phyloP scores from a whole-genome alignment of 2,113 vertebrate species.

The Thalassarche chlororhynchos region DNA sequence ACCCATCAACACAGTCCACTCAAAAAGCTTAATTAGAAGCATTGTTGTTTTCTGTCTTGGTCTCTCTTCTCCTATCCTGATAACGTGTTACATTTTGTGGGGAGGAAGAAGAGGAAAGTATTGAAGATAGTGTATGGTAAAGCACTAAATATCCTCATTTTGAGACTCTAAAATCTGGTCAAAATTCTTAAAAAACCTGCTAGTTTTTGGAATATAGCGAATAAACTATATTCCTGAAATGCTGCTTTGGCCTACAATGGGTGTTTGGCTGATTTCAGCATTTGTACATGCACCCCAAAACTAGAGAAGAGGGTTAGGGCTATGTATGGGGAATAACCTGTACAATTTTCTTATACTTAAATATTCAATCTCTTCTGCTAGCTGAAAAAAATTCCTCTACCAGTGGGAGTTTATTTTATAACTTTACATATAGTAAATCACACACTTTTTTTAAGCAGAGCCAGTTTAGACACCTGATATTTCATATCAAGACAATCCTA shows the following conservation, averaged over 20 bases:
- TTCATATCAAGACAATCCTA: background rate
- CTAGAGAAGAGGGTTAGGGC: background rate
- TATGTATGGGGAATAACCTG: rapidly evolving
- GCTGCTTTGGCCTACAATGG: background rate
- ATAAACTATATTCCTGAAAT: background rate
- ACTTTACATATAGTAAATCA: background rate
- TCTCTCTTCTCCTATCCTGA: background rate
- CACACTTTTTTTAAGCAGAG: background rate
- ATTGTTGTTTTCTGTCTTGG: background rate
- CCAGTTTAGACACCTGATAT: background rate
- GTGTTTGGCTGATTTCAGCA: background rate
- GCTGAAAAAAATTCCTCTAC: background rate
- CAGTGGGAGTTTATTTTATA: background rate
- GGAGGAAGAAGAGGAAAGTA: background rate
- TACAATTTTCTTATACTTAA: background rate
- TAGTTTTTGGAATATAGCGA: background rate
- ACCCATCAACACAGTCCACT: background rate
- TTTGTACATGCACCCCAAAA: background rate
- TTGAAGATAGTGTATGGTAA: background rate
- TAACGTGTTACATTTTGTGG: background rate
- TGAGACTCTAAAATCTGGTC: background rate
- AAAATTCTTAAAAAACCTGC: background rate
- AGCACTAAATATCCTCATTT: background rate
- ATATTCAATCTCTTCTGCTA: background rate
- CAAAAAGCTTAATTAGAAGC: background rate